Evolutionary conservation across 1,140 invertebrate genomes (phyloP).

Genomic region (Drosophila truncata): DNA sequence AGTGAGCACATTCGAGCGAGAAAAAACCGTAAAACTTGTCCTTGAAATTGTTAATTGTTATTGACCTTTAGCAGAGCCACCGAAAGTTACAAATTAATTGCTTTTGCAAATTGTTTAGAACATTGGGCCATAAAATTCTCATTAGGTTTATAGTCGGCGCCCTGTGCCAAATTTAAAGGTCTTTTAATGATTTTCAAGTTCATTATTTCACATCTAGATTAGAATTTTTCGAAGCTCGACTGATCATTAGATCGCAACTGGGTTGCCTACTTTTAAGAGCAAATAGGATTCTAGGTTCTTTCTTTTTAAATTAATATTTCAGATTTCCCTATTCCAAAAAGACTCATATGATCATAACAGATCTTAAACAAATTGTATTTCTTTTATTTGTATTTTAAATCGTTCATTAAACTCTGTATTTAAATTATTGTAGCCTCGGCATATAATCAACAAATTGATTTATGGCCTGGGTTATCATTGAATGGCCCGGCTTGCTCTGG

Average conservation of each 20-base stretch:
- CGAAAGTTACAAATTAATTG: conserved; percentile 43
- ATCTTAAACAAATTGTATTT: not conserved
- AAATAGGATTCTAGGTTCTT: not conserved
- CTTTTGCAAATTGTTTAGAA: conserved; percentile 52
- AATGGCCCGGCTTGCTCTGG: conserved; percentile 1
- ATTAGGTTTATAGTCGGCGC: conserved; percentile 38
- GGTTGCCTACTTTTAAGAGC: conserved; percentile 46
- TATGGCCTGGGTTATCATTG: conserved; percentile 25
- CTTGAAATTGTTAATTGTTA: conserved; percentile 39
- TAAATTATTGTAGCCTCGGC: not conserved
- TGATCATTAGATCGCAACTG: not conserved
- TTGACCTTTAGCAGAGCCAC: conserved; percentile 58
- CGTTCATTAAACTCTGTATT: conserved; percentile 30
- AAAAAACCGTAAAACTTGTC: conserved; percentile 50
- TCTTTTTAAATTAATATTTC: not conserved
- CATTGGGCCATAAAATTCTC: conserved; percentile 56
- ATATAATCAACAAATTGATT: conserved; percentile 27
- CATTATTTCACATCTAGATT: not conserved
- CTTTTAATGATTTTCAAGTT: conserved; percentile 30
- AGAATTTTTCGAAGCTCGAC: not conserved
- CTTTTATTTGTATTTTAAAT: not conserved
- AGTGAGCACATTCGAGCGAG: conserved; percentile 16
- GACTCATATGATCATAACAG: not conserved
- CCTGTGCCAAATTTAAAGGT: conserved; percentile 19
- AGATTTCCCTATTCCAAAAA: not conserved